Base-by-base conservation (phyloP, 1,140 invertebrate species). In the Achatina immaculata region DNA sequence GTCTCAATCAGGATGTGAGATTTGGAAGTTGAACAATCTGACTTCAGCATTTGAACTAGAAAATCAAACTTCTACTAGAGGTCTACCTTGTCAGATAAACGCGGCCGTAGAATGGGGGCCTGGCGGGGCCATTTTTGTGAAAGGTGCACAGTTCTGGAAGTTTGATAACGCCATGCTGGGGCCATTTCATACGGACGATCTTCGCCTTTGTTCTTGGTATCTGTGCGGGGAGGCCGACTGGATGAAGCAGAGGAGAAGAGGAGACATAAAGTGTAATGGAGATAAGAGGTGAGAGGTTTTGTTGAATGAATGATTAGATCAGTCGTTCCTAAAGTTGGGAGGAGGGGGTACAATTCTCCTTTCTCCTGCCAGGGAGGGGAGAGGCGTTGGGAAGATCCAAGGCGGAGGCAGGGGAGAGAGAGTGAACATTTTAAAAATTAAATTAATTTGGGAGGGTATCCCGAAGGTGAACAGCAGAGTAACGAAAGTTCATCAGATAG, bases 171-270 rank as follows among this genome's bases (percentile, higher is more conserved):
- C 4, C 28, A 62, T 78, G 58, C 9, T 34, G 0, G 62, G 58
- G 6, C 58, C 62, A 0, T 48, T 43, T 62, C 58, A 78, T 34
- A 78, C 76, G 21, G 76, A 78, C 51, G 36, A 45, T 7, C 62
- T 78, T 45, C 34, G 45, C 43, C 7, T 78, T 38, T 78, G 76
- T 40, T 78, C 76, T 3, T 78, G 76, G 76, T 55, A 42, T 45
- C 58, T 78, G n/a, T 78, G 76, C n/a, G 62, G 62, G 38, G 76
- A 78, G 42, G 62, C 58, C 0, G 65, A 78, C 40, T 78, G 58
- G 76, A 78, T 68, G 58, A 48, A 31, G 40, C 6, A 42, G 65
- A 45, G n/a, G 16, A 66, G 51, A 21, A 24, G 36, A 21, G 51
- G 31, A 31, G 45, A 1, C 28, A 9, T n/a, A 0, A 34, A 36